Percentiles rank a stretch among this genome's conserved stretches.
phyloP scores from a whole-genome alignment of 2,888 invertebrate genomes.

The Nymphalis polychloros region DNA sequence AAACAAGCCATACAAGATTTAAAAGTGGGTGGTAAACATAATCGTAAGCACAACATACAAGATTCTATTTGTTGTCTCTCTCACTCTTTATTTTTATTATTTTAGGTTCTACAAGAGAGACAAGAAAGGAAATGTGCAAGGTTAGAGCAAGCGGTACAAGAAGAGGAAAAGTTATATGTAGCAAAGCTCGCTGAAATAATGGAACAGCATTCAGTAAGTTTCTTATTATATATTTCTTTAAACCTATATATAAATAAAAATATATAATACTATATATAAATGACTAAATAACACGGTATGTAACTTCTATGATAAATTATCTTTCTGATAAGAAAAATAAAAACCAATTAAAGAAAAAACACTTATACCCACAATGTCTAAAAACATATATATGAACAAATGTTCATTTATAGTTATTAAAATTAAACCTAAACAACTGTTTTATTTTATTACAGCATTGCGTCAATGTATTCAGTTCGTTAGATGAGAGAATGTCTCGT shows the following conservation, averaged over 20 bases:
- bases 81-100: constrained; percentile 1
- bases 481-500: constrained; percentile 97
- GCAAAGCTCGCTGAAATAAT: constrained; percentile 90
- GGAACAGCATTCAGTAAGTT: constrained; percentile 89
- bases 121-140: constrained; percentile 93
- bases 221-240: not conserved
- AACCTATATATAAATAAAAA: not conserved
- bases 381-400: no score
- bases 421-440: no score
- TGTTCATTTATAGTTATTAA: no score
- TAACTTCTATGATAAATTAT: no score
- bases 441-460: constrained; percentile 82
- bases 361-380: no score
- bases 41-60: constrained; percentile 5
- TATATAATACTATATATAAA: not conserved
- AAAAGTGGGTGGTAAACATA: constrained; percentile 56
- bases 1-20: constrained; percentile 94
- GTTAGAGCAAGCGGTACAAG: constrained; percentile 89
- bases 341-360: no score
- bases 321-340: no score
- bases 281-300: not conserved
- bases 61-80: not conserved
- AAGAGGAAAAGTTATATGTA: constrained; percentile 92
- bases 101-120: constrained; percentile 88
- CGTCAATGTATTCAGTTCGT: constrained; percentile 92